Percentiles rank a stretch among this genome's conserved stretches.
Evolutionary conservation across 1,140 invertebrate genomes (phyloP).

Genomic region (Thalassaphorura encarpata): DNA sequence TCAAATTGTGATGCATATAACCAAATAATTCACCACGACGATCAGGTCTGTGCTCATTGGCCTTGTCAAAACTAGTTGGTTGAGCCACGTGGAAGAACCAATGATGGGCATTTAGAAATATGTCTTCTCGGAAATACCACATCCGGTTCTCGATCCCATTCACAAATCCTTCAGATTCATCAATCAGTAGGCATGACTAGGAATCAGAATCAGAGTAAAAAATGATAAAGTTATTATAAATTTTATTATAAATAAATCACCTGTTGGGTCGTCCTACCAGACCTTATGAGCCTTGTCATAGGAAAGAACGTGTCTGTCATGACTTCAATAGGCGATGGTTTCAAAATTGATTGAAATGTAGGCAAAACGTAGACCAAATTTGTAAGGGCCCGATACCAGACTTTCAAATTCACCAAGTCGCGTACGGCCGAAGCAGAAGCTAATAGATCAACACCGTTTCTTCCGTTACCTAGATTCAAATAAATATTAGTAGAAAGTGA

Average conservation of each 20-base stretch:
- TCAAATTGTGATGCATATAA: constrained; percentile 5
- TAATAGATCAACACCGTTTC: no score
- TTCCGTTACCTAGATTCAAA: no score
- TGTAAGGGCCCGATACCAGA: no score
- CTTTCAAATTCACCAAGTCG: no score
- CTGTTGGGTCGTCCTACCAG: no score
- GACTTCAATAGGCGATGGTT: no score
- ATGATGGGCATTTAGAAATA: constrained; percentile 52
- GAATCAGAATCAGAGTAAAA: not conserved
- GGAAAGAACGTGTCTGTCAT: no score
- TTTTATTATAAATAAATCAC: not conserved
- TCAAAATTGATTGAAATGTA: no score
- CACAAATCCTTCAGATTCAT: not conserved
- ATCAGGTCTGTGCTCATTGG: constrained; percentile 39
- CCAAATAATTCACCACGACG: constrained; percentile 8
- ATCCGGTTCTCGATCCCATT: constrained; percentile 45
- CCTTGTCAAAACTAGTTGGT: constrained; percentile 33
- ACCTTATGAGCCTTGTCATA: no score
- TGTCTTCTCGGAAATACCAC: constrained; percentile 64
- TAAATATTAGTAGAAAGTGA: no score
- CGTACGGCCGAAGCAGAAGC: no score
- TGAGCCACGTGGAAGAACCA: constrained; percentile 5
- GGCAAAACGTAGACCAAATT: no score
- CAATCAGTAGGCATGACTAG: not conserved
- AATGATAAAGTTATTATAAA: not conserved